Percentiles rank a stretch among this genome's conserved stretches.
These are phyloP conservation scores for Alligator mississippiensis DNA, from an alignment of 2,113 vertebrate species.

Conservation along the genomic window DNA sequence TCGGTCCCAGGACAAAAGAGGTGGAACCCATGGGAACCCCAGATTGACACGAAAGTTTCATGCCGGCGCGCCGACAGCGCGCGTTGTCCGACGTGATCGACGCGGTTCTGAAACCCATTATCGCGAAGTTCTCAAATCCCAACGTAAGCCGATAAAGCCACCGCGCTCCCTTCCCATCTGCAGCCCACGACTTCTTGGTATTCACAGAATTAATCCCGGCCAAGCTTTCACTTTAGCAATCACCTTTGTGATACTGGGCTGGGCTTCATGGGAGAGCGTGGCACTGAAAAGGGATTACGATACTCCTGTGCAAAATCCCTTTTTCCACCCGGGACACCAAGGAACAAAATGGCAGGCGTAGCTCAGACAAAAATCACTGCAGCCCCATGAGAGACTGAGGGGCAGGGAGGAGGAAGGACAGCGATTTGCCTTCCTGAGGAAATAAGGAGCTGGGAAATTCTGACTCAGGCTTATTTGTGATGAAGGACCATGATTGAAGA, in stretches of 20 bases:
- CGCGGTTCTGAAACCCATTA: background rate
- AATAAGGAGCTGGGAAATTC: slow-evolving; percentile 69
- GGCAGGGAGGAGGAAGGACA: slow-evolving; percentile 23
- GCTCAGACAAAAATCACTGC: background rate
- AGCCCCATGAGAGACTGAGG: background rate
- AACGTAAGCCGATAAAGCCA: background rate
- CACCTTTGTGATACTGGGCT: background rate
- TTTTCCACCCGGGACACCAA: background rate
- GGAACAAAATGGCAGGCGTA: background rate
- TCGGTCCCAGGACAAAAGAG: background rate
- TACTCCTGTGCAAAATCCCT: background rate
- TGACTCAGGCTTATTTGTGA: slow-evolving; percentile 73
- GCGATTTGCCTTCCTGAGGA: slow-evolving; percentile 59
- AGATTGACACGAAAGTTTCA: background rate
- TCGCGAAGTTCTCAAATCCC: background rate
- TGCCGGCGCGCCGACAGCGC: no score
- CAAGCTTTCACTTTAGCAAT: background rate
- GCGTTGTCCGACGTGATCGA: background rate
- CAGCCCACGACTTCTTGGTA: background rate
- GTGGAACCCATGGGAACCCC: background rate
- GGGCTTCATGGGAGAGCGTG: background rate
- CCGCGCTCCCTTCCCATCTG: background rate
- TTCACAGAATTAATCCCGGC: background rate
- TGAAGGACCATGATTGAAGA: slow-evolving; percentile 61
- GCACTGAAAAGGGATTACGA: background rate